Evolutionary conservation across 2,888 invertebrate species (phyloP), one percentile per base, ranked within the genome.

Genomic region (Eristalinus aeneus): DNA sequence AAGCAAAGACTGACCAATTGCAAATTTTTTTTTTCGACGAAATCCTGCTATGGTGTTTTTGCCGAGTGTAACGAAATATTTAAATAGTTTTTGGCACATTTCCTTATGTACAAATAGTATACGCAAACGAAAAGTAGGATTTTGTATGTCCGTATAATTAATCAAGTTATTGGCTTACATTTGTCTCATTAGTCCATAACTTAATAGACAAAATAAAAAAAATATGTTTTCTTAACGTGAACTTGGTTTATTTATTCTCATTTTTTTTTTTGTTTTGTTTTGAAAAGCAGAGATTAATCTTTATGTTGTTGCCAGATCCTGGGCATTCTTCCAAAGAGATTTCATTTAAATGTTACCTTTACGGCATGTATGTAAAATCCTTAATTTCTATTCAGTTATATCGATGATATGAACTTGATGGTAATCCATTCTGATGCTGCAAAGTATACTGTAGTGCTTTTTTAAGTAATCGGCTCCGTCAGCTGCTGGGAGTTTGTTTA

Each of bases 1-100:
- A 56, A 20, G 64, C 75, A 68, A 74, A 81, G 80, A 81, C 80
- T 81, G 80, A 81, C 39, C 32, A 54, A 27, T 46, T 73, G 10
- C 36, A 74, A n/a, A 61, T 22, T 11, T 36, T 53, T 11, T 67
- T 61, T 61, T 16, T 27, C 53, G n/a, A 65, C 39, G 16, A 10
- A 16, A n/a, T 20, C 31, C 20, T 39, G 20, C 27, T 46, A 27
- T 46, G 65, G 20, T 36, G 65, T 23, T 69, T 36, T 16, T 8
- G 8, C 16, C 6, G 16, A 46, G 16, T 46, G 46, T 16, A 16
- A 46, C 10, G 8, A 34, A 8, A 46, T 16, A 16, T 46, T 46
- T 46, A 1, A 2, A 8, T 5, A 16, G n/a, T 46, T 16, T 46
- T 46, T 16, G 1, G 5, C 34, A 34, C 8, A 34, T 46, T 46